Evolutionary conservation across 2,113 vertebrate genomes (phyloP).

Genomic region (Cisticola juncidis): DNA sequence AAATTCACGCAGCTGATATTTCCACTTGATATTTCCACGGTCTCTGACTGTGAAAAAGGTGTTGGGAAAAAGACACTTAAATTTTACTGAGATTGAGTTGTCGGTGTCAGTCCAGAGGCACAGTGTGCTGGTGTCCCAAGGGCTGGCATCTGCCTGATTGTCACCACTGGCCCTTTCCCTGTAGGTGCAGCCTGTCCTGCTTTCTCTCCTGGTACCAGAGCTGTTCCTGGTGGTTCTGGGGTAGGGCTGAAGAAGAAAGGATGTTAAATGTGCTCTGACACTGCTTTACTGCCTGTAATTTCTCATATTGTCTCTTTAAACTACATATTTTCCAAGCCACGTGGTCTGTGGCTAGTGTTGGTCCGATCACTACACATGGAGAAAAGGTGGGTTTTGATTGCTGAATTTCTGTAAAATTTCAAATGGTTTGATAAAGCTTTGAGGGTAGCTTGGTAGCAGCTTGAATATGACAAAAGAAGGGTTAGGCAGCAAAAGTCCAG

Average conservation of each 20-base stretch:
- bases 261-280: neutral
- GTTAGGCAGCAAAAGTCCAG: neutral
- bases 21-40: neutral
- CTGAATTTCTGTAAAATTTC: neutral
- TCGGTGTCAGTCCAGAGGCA: neutral
- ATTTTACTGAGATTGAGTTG: neutral
- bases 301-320: neutral
- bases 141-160: neutral
- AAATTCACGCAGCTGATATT: neutral
- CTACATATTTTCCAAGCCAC: accelerated
- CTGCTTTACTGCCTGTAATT: neutral
- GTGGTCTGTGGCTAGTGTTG: neutral
- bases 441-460: neutral
- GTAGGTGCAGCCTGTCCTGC: neutral
- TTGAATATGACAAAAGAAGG: neutral
- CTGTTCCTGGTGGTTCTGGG: neutral
- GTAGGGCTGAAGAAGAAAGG: neutral
- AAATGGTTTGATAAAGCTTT: neutral
- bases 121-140: accelerated
- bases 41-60: neutral
- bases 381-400: neutral
- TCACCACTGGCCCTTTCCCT: neutral
- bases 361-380: neutral
- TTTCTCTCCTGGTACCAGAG: neutral
- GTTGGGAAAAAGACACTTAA: neutral